Conservation (phyloP, 2,888 invertebrate species). For the Drosophila setosimentum region DNA sequence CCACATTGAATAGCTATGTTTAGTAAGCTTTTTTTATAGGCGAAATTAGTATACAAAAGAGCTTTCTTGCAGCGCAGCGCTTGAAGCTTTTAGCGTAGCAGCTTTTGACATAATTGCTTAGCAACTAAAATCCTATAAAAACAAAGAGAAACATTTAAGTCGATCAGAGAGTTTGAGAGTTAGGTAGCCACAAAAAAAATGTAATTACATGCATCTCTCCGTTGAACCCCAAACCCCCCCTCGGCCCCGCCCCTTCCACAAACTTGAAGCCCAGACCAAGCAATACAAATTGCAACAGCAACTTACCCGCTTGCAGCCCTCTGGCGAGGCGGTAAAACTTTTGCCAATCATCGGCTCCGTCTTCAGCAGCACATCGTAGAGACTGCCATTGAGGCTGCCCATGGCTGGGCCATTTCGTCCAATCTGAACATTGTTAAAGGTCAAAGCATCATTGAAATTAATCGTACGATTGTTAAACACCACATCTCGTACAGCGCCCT, state of each 20-base stretch:
- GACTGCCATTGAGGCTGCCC: conserved; percentile 84
- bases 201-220: conserved; percentile 59
- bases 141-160: conserved; percentile 78
- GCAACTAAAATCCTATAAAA: conserved; percentile 85
- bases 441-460: conserved; percentile 88
- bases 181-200: conserved; percentile 53
- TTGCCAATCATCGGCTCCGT: conserved; percentile 86
- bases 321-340: conserved; percentile 85
- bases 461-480: conserved; percentile 91
- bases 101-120: conserved; percentile 77
- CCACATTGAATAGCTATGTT: conserved; percentile 78
- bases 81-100: conserved; percentile 70
- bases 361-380: conserved; percentile 86
- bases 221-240: neutral
- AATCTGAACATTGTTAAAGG: conserved; percentile 89
- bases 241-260: neutral
- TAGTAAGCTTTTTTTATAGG: conserved; percentile 68
- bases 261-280: conserved; percentile 9
- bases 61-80: conserved; percentile 74
- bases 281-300: conserved; percentile 5
- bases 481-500: conserved; percentile 93
- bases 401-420: conserved; percentile 87
- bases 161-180: conserved; percentile 59
- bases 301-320: conserved; percentile 88
- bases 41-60: conserved; percentile 82